Conservation (phyloP, 2,888 invertebrate species). For the Epirrita christyi region DNA sequence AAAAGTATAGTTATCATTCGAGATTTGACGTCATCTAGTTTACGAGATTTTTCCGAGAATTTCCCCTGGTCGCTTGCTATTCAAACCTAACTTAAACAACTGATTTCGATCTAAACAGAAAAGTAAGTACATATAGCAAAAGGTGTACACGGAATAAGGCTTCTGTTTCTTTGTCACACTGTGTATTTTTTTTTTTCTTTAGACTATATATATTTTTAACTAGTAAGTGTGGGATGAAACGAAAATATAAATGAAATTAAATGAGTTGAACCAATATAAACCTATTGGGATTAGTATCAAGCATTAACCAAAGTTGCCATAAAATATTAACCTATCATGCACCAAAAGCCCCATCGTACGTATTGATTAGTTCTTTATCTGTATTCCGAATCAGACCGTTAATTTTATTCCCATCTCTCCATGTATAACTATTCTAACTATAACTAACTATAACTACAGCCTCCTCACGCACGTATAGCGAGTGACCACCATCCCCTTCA, state of each 20-base stretch:
- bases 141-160: neutral
- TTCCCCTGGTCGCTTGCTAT: too few species aligned
- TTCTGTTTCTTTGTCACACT: slow-evolving; percentile 8
- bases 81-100: too few species aligned
- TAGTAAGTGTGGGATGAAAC: too few species aligned
- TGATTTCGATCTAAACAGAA: too few species aligned
- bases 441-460: slow-evolving; percentile 9
- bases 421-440: slow-evolving; percentile 24
- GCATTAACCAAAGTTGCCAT: neutral
- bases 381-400: slow-evolving; percentile 24
- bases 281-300: neutral
- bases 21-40: too few species aligned
- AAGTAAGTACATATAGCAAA: neutral
- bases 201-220: too few species aligned
- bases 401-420: slow-evolving; percentile 22
- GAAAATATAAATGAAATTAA: too few species aligned
- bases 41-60: too few species aligned
- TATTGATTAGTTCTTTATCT: slow-evolving; percentile 27
- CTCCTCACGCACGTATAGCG: slow-evolving; percentile 26
- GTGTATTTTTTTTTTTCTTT: slow-evolving; percentile 3
- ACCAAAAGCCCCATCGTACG: slow-evolving; percentile 13
- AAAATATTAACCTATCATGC: slow-evolving; percentile 8
- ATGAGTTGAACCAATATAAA: too few species aligned
- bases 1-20: too few species aligned
- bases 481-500: slow-evolving; percentile 36